Evolutionary conservation across 1,140 invertebrate species (phyloP).

Genomic region (Pteromalus puparum): DNA sequence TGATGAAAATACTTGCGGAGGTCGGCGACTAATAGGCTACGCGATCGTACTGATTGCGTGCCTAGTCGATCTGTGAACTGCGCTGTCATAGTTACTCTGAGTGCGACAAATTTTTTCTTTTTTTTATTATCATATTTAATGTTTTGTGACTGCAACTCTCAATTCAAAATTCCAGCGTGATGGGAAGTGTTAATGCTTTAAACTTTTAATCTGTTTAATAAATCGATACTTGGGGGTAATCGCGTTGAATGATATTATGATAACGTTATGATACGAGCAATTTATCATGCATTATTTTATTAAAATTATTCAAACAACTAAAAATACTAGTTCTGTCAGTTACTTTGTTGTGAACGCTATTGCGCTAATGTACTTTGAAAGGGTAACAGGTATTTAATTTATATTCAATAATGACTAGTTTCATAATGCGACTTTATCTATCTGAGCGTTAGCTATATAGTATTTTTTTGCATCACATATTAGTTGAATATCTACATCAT

Average conservation of each 20-base stretch:
- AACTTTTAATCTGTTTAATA: not conserved
- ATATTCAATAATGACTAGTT: not conserved
- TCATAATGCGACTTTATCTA: not conserved
- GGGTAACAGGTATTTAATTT: not conserved
- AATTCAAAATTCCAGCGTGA: too few relatives aligned
- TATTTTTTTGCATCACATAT: not conserved
- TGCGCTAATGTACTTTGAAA: not conserved
- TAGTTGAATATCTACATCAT: not conserved
- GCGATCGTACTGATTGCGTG: conserved; percentile 40
- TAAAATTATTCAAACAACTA: not conserved
- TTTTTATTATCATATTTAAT: not conserved
- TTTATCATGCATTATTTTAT: too few relatives aligned
- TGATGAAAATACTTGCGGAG: conserved; percentile 49
- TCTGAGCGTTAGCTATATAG: not conserved
- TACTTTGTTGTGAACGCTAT: not conserved
- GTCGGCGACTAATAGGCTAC: not conserved
- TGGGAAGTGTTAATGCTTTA: not conserved
- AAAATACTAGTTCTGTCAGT: not conserved
- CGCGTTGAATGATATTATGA: not conserved
- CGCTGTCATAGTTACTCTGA: conserved; percentile 52
- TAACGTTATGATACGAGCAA: not conserved
- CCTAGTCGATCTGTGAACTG: conserved; percentile 17
- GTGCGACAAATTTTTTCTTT: conserved; percentile 24
- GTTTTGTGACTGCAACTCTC: not conserved
- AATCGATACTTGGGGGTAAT: too few relatives aligned